A percentile compares a stretch with the other conserved stretches of the same genome.
Conservation (phyloP, 2,113 vertebrate species). For the Eleginops maclovinus region DNA sequence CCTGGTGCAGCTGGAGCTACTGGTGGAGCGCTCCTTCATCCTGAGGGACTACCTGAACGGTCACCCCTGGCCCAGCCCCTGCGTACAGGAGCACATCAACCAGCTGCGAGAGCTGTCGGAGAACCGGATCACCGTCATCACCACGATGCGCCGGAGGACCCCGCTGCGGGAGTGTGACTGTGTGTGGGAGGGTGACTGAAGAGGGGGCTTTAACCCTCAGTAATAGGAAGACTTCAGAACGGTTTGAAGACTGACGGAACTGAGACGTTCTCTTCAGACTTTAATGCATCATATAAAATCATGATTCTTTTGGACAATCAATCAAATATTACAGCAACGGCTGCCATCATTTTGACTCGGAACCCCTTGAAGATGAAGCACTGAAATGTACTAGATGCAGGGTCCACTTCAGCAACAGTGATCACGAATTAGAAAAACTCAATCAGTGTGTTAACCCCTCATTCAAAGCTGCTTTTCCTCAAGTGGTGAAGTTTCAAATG, state of each 20-base stretch:
- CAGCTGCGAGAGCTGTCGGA: constrained; percentile 61
- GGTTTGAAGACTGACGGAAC: background rate
- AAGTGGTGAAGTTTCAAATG: no score
- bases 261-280: background rate
- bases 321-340: background rate
- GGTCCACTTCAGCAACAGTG: background rate
- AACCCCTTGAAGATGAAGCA: background rate
- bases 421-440: no score
- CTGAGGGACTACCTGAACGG: constrained; percentile 68
- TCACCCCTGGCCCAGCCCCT: constrained; percentile 71
- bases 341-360: background rate
- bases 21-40: constrained; percentile 74
- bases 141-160: constrained; percentile 61
- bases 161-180: constrained; percentile 71
- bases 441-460: background rate
- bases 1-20: constrained; percentile 72
- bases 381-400: no score
- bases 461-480: background rate
- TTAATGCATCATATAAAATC: no score
- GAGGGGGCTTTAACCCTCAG: background rate
- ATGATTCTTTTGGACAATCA: background rate
- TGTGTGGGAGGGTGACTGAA: constrained; percentile 69
- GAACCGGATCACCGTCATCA: constrained; percentile 68
- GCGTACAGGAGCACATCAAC: constrained; percentile 63
- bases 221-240: background rate